Evolutionary conservation across 2,113 vertebrate species (phyloP).

Genomic region (Tragelaphus scriptus): DNA sequence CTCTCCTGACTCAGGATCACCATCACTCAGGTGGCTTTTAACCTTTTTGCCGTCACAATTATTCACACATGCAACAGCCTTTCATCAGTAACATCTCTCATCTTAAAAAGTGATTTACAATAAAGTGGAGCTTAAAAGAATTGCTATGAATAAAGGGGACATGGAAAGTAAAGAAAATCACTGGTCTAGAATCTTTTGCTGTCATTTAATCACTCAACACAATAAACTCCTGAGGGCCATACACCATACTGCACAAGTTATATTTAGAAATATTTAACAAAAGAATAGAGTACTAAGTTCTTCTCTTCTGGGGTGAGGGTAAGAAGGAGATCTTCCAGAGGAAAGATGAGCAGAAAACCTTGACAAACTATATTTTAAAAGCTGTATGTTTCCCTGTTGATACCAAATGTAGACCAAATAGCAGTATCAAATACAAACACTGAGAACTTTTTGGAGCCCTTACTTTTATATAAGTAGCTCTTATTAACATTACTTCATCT

Average conservation of each 20-base stretch:
- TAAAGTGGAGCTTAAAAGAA: neutral
- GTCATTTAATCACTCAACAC: neutral
- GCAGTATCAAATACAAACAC: neutral
- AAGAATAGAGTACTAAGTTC: neutral
- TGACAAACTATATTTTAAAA: slow-evolving; percentile 11
- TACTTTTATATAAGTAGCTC: neutral
- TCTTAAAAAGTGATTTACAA: neutral
- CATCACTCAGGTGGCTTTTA: neutral
- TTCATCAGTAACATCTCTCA: neutral
- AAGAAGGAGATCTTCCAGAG: neutral
- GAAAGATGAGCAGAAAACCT: neutral
- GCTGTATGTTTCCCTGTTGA: neutral
- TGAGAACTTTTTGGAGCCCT: neutral
- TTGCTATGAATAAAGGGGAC: neutral
- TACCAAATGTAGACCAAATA: slow-evolving; percentile 12
- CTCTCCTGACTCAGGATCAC: slow-evolving; percentile 15
- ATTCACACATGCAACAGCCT: neutral
- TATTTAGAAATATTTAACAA: neutral
- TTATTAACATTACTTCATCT: slow-evolving; percentile 2
- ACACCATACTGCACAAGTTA: neutral
- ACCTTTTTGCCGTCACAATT: neutral
- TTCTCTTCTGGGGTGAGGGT: neutral
- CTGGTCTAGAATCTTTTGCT: neutral
- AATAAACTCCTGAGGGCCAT: neutral
- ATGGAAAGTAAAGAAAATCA: neutral